Percentiles rank a stretch among this genome's conserved stretches.
Evolutionary conservation across 2,888 invertebrate genomes (phyloP).

Genomic region (Stenolophus ochropezus): DNA sequence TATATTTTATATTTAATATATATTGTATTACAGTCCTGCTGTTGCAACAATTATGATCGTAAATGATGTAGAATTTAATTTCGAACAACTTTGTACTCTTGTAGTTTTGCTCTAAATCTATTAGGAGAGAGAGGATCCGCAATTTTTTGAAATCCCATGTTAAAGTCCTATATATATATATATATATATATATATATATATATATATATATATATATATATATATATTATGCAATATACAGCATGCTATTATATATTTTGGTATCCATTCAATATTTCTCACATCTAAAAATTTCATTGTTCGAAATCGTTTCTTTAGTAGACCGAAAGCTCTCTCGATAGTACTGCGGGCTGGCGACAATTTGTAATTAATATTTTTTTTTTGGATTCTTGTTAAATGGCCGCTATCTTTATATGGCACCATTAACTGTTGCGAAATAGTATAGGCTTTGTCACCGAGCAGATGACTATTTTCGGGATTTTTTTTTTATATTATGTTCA

Average conservation of each 20-base stretch:
- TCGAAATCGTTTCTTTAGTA: conserved; percentile 15
- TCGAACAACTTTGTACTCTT: too few relatives aligned
- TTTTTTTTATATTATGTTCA: background rate
- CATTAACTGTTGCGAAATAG: background rate
- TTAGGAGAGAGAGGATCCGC: too few relatives aligned
- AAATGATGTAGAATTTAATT: too few relatives aligned
- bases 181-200: too few relatives aligned
- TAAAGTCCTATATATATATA: too few relatives aligned
- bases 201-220: too few relatives aligned
- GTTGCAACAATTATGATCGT: too few relatives aligned
- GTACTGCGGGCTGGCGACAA: background rate
- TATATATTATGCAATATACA: background rate
- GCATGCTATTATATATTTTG: conserved; percentile 5
- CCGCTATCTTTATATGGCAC: conserved; percentile 15
- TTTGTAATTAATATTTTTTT: background rate
- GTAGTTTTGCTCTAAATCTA: too few relatives aligned
- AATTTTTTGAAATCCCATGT: too few relatives aligned
- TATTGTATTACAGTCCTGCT: too few relatives aligned
- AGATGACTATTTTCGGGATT: background rate
- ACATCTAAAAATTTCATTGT: conserved; percentile 14
- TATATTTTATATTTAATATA: too few relatives aligned
- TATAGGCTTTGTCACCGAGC: conserved; percentile 14
- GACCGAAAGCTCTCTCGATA: conserved; percentile 9
- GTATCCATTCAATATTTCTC: background rate
- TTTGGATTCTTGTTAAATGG: background rate